phyloP scores from a whole-genome alignment of 2,113 vertebrate genomes.

The Mesembrinibis cayennensis region DNA sequence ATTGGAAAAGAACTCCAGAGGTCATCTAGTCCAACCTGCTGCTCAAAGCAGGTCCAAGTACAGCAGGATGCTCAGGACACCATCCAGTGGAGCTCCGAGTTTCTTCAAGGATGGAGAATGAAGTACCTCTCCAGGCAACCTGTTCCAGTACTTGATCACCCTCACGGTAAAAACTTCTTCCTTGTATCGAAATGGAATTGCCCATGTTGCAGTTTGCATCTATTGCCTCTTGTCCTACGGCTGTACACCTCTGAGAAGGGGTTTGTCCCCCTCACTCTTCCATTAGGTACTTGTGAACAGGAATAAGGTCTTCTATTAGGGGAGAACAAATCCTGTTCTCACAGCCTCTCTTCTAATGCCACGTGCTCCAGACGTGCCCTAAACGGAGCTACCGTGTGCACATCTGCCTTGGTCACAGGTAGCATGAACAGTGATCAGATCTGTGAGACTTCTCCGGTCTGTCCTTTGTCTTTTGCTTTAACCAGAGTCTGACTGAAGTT shows the following conservation, averaged over 20 bases:
- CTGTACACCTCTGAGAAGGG: background rate
- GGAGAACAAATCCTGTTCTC: background rate
- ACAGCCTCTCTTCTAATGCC: background rate
- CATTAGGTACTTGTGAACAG: background rate
- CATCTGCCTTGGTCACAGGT: background rate
- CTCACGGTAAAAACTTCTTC: background rate
- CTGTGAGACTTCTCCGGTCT: background rate
- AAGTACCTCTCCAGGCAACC: background rate
- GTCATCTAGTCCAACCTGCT: background rate
- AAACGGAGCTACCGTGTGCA: background rate
- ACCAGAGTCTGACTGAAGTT: background rate
- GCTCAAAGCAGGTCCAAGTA: background rate
- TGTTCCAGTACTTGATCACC: background rate
- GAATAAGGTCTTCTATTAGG: background rate
- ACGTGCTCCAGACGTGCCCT: background rate
- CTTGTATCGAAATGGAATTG: background rate
- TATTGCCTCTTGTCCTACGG: background rate
- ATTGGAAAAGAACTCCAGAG: background rate
- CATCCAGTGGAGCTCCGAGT: too few relatives aligned
- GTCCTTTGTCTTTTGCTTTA: background rate
- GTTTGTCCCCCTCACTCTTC: background rate
- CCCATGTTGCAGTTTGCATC: background rate
- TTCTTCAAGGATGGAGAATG: background rate
- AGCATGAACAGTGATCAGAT: background rate
- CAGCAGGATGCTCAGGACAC: background rate